Evolutionary conservation across 2,888 invertebrate genomes (phyloP), one percentile per base, ranked within the genome.

Genomic region (Microchrysa polita): DNA sequence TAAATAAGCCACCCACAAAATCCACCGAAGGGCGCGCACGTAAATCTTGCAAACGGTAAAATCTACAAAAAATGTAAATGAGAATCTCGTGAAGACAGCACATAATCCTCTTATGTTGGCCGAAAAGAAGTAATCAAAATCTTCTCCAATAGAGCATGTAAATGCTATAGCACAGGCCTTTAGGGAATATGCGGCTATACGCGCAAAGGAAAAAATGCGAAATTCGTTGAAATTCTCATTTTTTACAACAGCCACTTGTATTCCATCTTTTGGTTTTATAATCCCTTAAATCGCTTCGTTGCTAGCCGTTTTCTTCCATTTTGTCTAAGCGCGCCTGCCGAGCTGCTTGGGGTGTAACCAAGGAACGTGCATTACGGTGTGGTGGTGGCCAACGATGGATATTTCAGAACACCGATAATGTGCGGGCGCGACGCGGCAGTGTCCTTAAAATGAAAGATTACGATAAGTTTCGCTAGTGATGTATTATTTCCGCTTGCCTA

Each of bases 61-160:
- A n/a, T n/a, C n/a, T n/a, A n/a, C n/a, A n/a, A n/a, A 69, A 69
- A 55, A 69, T 55, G 69, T 55, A 69, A 69, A 69, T 69, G 69
- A 69, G 57, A 55, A 57, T 42, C 57, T 57, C 22, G 57, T 34
- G 55, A 69, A 57, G 55, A 69, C 42, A 67, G 55, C 34, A 20
- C 69, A 40, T 69, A 69, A 69, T 69, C 69, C 23, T 57, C 69
- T 69, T 69, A 69, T 69, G 57, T 27, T 55, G 55, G 69, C 55
- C 27, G 16, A 55, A 57, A 55, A 69, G 57, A 55, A 69, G 69
- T 55, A 69, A 69, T 55, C 55, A 55, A 42, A 55, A 69, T 69
- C 69, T 40, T 48, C 52, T 55, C 55, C 69, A 69, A 57, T 69
- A 57, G 55, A 69, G 69, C 69, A 57, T 69, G 55, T 53, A 67